Evolutionary conservation across 1,140 invertebrate genomes (phyloP).

Genomic region (Nilaparvata lugens): DNA sequence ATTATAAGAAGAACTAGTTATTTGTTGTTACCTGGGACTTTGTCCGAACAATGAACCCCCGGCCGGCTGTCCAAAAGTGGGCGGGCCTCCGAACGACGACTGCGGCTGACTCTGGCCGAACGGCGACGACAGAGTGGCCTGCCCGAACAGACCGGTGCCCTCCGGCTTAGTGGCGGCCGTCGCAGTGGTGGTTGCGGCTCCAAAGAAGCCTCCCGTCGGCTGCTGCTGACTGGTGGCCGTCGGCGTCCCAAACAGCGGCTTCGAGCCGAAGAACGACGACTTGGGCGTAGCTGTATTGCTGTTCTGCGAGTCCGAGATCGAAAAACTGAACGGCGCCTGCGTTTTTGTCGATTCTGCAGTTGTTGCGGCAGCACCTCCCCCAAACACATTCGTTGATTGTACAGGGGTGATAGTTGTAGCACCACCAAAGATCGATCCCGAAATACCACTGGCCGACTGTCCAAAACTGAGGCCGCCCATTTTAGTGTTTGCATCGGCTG

Average conservation of each 20-base stretch:
- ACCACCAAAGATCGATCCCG: neutral
- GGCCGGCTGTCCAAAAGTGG: constrained; percentile 22
- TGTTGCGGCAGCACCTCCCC: neutral
- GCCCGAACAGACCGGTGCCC: constrained; percentile 31
- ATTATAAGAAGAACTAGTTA: too few species aligned
- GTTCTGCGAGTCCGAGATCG: neutral
- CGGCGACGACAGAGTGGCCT: neutral
- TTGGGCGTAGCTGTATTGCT: constrained; percentile 16
- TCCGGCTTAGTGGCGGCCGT: constrained; percentile 18
- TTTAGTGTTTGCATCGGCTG: neutral
- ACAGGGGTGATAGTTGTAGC: neutral
- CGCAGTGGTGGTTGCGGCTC: neutral
- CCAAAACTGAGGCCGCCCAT: neutral
- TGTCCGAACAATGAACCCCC: constrained; percentile 7
- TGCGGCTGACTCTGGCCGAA: constrained; percentile 32
- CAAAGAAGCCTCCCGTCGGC: too few species aligned
- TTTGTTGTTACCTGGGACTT: neutral
- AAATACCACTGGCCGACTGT: neutral
- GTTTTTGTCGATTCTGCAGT: neutral
- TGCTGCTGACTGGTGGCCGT: neutral
- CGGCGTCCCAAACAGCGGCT: constrained; percentile 21
- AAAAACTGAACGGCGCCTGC: neutral
- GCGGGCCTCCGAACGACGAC: constrained; percentile 20
- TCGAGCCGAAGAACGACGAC: constrained; percentile 22
- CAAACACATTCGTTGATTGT: neutral